These are phyloP conservation scores for Poecilia velifera DNA, from an alignment of 2,797 vertebrate genomes.

Conservation along the genomic window DNA sequence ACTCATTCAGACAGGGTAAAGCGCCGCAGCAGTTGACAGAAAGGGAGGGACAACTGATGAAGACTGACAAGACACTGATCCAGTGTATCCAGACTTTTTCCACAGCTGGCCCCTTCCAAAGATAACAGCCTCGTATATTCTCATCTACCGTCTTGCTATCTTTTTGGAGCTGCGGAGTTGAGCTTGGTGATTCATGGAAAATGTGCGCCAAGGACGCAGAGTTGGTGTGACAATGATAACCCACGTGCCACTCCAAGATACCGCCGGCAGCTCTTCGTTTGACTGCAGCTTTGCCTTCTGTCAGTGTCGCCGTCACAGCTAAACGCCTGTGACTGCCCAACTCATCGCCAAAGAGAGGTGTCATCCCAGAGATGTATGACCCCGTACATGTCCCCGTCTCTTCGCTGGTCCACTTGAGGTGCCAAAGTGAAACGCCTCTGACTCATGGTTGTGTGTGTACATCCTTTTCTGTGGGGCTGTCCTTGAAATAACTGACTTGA, in stretches of 20 bases:
- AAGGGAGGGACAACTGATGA: constrained; percentile 1
- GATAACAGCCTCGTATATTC: constrained; percentile 84
- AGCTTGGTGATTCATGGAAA: constrained; percentile 82
- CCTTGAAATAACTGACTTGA: constrained; percentile 23
- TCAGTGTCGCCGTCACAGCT: constrained; percentile 85
- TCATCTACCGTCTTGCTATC: constrained; percentile 76
- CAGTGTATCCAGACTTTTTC: constrained; percentile 42
- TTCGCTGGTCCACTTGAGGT: constrained; percentile 50
- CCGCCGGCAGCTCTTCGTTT: constrained; percentile 32
- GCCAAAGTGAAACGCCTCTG: constrained; percentile 49
- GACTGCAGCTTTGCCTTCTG: constrained; percentile 83
- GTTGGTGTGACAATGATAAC: constrained; percentile 82
- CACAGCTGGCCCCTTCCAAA: constrained; percentile 51
- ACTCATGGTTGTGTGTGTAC: constrained; percentile 16
- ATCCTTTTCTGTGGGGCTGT: constrained; percentile 9
- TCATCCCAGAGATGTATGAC: constrained; percentile 76
- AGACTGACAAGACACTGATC: constrained; percentile 6
- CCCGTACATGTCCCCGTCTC: constrained; percentile 47
- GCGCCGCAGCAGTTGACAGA: neutral
- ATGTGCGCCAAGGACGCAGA: constrained; percentile 77
- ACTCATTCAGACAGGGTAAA: constrained; percentile 4
- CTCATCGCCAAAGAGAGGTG: constrained; percentile 85
- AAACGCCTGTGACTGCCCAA: constrained; percentile 85
- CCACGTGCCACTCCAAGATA: constrained; percentile 72
- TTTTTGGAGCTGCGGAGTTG: constrained; percentile 72